phyloP scores from a whole-genome alignment of 2,888 invertebrate genomes.

The Mesorhabditis spiculigera region DNA sequence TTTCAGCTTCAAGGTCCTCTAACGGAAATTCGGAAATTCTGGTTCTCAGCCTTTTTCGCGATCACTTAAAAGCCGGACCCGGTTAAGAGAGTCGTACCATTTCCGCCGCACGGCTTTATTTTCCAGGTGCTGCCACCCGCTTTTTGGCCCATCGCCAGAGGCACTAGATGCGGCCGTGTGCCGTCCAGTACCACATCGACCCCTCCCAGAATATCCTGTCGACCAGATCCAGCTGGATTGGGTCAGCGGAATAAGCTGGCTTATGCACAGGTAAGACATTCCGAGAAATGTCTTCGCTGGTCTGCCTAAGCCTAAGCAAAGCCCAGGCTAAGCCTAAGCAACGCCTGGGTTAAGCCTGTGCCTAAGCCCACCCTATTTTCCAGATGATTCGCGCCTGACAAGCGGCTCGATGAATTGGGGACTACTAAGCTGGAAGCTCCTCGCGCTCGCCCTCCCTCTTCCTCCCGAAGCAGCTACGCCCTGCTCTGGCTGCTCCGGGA shows the following conservation, averaged over 20 bases:
- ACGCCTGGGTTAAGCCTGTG: no score
- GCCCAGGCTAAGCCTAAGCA: no score
- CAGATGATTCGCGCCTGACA: conserved; percentile 81
- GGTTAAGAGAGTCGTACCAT: no score
- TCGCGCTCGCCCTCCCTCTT: conserved; percentile 91
- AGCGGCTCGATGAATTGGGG: conserved; percentile 65
- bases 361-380: no score
- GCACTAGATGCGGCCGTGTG: conserved; percentile 91
- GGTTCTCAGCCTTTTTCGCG: neutral
- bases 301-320: no score
- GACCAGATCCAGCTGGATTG: conserved; percentile 73
- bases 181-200: conserved; percentile 94
- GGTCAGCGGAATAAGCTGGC: conserved; percentile 87
- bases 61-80: neutral
- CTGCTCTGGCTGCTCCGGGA: conserved; percentile 88
- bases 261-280: conserved; percentile 70
- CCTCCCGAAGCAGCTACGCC: conserved; percentile 85
- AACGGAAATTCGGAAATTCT: no score
- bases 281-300: no score
- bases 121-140: no score
- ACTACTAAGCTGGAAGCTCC: conserved; percentile 80
- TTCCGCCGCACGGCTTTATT: no score
- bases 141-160: no score
- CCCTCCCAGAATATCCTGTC: conserved; percentile 91
- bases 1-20: no score